phyloP scores from a whole-genome alignment of 2,888 invertebrate genomes.

The Neocrepidodera transversa region DNA sequence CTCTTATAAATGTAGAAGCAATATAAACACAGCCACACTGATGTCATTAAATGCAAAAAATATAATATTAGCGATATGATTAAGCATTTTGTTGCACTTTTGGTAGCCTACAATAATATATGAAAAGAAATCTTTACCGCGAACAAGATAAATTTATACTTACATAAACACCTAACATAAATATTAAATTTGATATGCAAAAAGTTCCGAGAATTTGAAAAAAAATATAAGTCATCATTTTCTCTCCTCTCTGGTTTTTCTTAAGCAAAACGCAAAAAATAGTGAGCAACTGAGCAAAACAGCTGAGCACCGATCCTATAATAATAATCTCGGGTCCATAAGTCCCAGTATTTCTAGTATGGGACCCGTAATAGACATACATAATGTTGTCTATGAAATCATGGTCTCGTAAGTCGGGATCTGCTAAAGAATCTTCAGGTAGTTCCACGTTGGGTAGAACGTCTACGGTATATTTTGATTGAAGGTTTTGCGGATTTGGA shows the following conservation, averaged over 20 bases:
- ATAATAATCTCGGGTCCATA: slow-evolving; percentile 63
- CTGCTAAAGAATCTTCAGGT: slow-evolving; percentile 70
- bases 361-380: slow-evolving; percentile 73
- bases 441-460: slow-evolving; percentile 64
- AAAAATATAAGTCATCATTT: slow-evolving; percentile 64
- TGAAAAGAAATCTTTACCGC: no score
- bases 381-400: slow-evolving; percentile 77
- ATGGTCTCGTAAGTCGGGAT: slow-evolving; percentile 72
- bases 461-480: slow-evolving; percentile 57
- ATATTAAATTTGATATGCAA: slow-evolving; percentile 68
- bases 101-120: slow-evolving; percentile 66
- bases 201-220: slow-evolving; percentile 70
- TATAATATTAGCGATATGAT: slow-evolving; percentile 72
- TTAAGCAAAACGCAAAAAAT: slow-evolving; percentile 59
- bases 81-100: slow-evolving; percentile 69
- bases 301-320: slow-evolving; percentile 62
- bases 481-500: slow-evolving; percentile 56
- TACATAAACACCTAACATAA: slow-evolving; percentile 72
- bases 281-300: slow-evolving; percentile 62
- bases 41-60: slow-evolving; percentile 73
- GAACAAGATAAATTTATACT: slow-evolving; percentile 45
- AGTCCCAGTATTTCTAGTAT: slow-evolving; percentile 62
- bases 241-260: slow-evolving; percentile 54
- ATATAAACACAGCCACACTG: slow-evolving; percentile 74
- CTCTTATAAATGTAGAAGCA: slow-evolving; percentile 69